phyloP scores from a whole-genome alignment of 2,888 invertebrate species.

The Cephus rjabovi region DNA sequence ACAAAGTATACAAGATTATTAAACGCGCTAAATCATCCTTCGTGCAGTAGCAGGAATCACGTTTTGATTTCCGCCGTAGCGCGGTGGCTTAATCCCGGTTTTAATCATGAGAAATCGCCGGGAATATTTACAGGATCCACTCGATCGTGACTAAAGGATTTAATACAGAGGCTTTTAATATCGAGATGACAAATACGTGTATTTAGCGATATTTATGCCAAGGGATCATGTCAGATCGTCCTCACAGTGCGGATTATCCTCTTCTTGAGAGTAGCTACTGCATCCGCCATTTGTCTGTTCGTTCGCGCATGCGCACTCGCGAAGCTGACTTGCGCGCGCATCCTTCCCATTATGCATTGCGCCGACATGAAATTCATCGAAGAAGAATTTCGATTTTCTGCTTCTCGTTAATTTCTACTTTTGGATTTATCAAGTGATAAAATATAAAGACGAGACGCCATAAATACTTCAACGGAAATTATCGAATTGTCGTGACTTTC shows the following conservation, averaged over 20 bases:
- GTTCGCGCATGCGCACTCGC: not conserved
- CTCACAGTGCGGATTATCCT: slow-evolving; percentile 58
- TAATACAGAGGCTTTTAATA: slow-evolving; percentile 41
- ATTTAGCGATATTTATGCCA: slow-evolving; percentile 60
- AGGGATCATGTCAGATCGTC: slow-evolving; percentile 60
- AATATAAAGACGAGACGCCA: not conserved
- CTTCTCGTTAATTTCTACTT: not conserved
- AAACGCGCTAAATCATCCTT: slow-evolving; percentile 33
- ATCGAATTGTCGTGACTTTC: not conserved
- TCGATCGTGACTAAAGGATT: slow-evolving; percentile 8
- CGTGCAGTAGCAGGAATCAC: slow-evolving; percentile 20
- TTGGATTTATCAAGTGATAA: not conserved
- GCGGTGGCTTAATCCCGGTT: slow-evolving; percentile 39
- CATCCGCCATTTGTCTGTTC: slow-evolving; percentile 25
- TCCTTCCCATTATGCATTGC: not conserved
- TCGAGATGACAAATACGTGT: slow-evolving; percentile 56
- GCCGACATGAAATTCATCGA: not conserved
- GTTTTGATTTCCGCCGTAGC: slow-evolving; percentile 43
- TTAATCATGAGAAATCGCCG: slow-evolving; percentile 57
- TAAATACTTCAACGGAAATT: not conserved
- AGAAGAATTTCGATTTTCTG: not conserved
- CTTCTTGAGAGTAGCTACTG: slow-evolving; percentile 36
- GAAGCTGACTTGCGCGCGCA: not conserved
- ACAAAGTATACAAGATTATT: not conserved
- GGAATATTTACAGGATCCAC: slow-evolving; percentile 26